Evolutionary conservation across 64 coral and sea anemone genomes (phyloP).

Genomic region (Actinia tenebrosa): DNA sequence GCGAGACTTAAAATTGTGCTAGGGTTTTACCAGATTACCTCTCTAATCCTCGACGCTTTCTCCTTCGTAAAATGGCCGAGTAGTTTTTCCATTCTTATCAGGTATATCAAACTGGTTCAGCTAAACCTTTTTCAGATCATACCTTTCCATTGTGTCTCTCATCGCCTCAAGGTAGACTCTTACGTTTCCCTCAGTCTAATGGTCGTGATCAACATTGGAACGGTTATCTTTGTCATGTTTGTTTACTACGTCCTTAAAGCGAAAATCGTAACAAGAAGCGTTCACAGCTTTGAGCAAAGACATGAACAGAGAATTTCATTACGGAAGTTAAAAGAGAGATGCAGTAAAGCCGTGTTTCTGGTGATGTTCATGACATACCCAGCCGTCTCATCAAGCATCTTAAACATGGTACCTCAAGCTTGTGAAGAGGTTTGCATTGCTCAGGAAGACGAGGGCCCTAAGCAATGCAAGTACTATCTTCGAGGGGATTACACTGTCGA

Average conservation of each 20-base stretch:
- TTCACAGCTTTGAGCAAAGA: not conserved
- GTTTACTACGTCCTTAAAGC: conserved; percentile 27
- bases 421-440: not conserved
- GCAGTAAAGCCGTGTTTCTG: not conserved
- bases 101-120: conserved; percentile 46
- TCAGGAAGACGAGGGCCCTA: not conserved
- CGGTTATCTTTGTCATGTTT: not conserved
- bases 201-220: conserved; percentile 23
- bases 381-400: not conserved
- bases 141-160: conserved; percentile 36
- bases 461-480: not conserved
- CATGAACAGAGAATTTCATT: not conserved
- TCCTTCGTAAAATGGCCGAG: conserved; percentile 27
- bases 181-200: not conserved
- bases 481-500: not conserved
- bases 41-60: conserved; percentile 23
- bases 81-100: conserved; percentile 25
- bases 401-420: conserved; percentile 8
- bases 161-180: conserved; percentile 16
- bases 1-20: conserved; percentile 52
- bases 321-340: not conserved
- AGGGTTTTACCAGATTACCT: conserved; percentile 59
- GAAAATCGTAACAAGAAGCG: conserved; percentile 14
- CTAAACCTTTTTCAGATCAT: conserved; percentile 47
- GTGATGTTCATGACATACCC: not conserved